phyloP scores from a whole-genome alignment of 2,113 vertebrate species.

The Notarius lentiginosus region DNA sequence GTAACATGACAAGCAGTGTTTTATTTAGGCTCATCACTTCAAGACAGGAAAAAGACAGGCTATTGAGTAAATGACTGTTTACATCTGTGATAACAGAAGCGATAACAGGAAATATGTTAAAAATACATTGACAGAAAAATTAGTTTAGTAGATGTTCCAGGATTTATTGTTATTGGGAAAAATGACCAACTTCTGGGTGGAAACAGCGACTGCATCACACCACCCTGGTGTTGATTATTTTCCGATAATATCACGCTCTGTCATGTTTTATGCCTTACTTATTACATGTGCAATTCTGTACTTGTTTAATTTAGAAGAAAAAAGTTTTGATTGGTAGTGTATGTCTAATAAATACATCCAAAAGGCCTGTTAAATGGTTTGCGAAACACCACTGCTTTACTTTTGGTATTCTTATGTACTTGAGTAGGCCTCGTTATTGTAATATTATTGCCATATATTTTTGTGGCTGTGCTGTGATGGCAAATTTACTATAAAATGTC shows the following conservation, averaged over 20 bases:
- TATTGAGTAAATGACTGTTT: not conserved
- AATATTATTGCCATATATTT: not conserved
- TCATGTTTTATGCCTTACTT: no score
- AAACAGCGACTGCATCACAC: not conserved
- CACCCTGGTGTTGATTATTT: not conserved
- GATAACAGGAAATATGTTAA: not conserved
- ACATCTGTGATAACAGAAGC: not conserved
- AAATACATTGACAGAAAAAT: not conserved
- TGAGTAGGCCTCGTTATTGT: not conserved
- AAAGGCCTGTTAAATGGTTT: not conserved
- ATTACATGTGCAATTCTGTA: not conserved
- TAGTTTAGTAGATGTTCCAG: not conserved
- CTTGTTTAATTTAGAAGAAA: not conserved
- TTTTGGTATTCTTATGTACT: not conserved
- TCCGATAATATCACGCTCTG: not conserved
- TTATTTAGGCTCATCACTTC: not conserved
- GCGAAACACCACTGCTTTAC: not conserved
- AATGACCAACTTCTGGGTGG: not conserved
- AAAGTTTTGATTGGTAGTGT: not conserved
- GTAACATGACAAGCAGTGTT: not conserved
- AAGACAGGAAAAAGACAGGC: not conserved
- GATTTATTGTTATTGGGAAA: not conserved
- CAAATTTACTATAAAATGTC: not conserved
- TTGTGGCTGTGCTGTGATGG: not conserved
- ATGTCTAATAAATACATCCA: not conserved